These are phyloP conservation scores for Oncorhynchus kisutch DNA, from an alignment of 2,113 vertebrate genomes.

Conservation along the genomic window DNA sequence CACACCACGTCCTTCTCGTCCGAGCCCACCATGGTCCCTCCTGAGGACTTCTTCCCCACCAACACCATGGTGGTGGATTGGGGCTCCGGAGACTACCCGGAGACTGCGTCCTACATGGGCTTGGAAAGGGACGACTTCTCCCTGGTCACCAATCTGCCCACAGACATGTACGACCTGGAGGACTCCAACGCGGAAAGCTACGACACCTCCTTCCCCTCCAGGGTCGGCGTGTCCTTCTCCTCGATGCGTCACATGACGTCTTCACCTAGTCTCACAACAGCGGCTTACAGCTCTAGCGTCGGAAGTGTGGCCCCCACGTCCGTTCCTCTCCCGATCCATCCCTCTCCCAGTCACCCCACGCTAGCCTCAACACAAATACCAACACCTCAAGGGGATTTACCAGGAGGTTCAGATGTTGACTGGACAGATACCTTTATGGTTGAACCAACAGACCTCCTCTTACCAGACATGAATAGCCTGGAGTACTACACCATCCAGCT, in stretches of 20 bases:
- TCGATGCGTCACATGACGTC: conserved; percentile 52
- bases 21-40: conserved; percentile 66
- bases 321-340: conserved; percentile 17
- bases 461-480: conserved; percentile 81
- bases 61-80: conserved; percentile 75
- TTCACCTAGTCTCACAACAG: conserved; percentile 44
- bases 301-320: not conserved
- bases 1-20: conserved; percentile 64
- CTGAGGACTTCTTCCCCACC: conserved; percentile 66
- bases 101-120: conserved; percentile 75
- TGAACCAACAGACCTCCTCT: conserved; percentile 73
- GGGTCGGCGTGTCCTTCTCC: conserved; percentile 75
- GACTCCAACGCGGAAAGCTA: conserved; percentile 77
- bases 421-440: conserved; percentile 68
- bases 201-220: conserved; percentile 83
- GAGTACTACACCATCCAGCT: conserved; percentile 76
- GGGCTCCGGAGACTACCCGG: conserved; percentile 84
- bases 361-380: not conserved
- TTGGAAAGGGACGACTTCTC: conserved; percentile 66
- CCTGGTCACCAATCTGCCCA: conserved; percentile 64
- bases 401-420: conserved; percentile 50
- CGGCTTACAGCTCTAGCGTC: conserved; percentile 15
- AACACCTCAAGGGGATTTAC: conserved; percentile 16
- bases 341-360: conserved; percentile 38
- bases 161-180: conserved; percentile 76